Evolutionary conservation across 2,113 vertebrate genomes (phyloP).

Genomic region (Brachyhypopomus gauderio): DNA sequence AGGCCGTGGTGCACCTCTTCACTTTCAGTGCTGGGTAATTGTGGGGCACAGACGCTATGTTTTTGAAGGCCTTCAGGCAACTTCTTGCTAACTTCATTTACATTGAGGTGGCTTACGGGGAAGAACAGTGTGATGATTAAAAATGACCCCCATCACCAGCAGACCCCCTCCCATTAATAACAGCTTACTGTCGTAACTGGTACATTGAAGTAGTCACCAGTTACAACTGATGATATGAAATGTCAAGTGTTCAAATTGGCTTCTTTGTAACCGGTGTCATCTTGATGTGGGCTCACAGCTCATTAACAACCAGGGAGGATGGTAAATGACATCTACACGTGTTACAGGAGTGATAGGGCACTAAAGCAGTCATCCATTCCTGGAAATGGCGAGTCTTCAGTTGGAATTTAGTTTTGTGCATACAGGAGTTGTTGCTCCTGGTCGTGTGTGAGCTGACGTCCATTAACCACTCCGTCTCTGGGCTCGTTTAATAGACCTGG

Average conservation of each 20-base stretch:
- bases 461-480: conserved; percentile 70
- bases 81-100: conserved; percentile 59
- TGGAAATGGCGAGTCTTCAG: too few species aligned
- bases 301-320: too few species aligned
- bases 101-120: conserved; percentile 56
- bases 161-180: background rate
- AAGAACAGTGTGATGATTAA: conserved; percentile 68
- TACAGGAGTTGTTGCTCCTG: conserved; percentile 29
- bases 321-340: too few species aligned
- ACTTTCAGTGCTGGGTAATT: background rate
- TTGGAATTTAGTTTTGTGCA: background rate
- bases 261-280: too few species aligned
- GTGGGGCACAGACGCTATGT: conserved; percentile 57
- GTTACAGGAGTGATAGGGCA: too few species aligned
- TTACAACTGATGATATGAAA: too few species aligned
- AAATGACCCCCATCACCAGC: background rate
- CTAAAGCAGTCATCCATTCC: too few species aligned
- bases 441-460: conserved; percentile 64
- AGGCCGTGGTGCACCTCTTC: conserved; percentile 64
- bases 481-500: conserved; percentile 60
- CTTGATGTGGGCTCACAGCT: too few species aligned
- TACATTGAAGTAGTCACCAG: background rate
- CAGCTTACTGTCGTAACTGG: conserved; percentile 44
- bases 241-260: too few species aligned
- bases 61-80: conserved; percentile 69